phyloP scores from a whole-genome alignment of 2,888 invertebrate genomes.

The Euzophera pinguis region DNA sequence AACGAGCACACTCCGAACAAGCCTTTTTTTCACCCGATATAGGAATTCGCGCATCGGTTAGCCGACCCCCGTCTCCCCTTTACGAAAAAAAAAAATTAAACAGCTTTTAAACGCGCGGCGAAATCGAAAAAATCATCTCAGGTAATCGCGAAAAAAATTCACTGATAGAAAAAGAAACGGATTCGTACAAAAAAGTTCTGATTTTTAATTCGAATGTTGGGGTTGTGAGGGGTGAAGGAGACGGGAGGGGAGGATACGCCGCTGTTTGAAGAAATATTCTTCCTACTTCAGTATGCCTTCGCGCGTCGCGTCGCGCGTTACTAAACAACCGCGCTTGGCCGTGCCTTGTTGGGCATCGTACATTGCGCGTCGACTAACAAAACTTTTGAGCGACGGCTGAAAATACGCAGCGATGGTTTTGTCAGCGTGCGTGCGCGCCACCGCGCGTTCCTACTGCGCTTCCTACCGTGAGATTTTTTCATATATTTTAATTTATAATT shows the following conservation, averaged over 20 bases:
- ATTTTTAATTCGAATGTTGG: conserved; percentile 67
- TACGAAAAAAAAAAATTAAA: conserved; percentile 69
- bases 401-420: conserved; percentile 52
- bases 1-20: conserved; percentile 18
- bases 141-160: conserved; percentile 79
- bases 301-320: conserved; percentile 20
- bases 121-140: conserved; percentile 68
- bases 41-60: conserved; percentile 76
- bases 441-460: conserved; percentile 51
- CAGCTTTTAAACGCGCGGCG: conserved; percentile 76
- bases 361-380: conserved; percentile 12
- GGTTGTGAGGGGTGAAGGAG: conserved; percentile 33
- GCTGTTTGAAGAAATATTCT: conserved; percentile 13
- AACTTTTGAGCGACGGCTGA: conserved; percentile 15
- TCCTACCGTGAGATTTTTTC: conserved; percentile 55
- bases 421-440: conserved; percentile 68
- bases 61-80: conserved; percentile 68
- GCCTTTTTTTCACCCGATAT: conserved; percentile 61
- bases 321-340: conserved; percentile 11
- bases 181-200: conserved; percentile 71
- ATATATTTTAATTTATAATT: not conserved
- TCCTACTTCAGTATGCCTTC: conserved; percentile 18
- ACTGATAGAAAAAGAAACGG: conserved; percentile 79
- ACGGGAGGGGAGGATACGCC: conserved; percentile 23
- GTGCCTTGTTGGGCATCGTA: conserved; percentile 15